phyloP scores from a whole-genome alignment of 2,888 invertebrate genomes.

The Thymelicus sylvestris region DNA sequence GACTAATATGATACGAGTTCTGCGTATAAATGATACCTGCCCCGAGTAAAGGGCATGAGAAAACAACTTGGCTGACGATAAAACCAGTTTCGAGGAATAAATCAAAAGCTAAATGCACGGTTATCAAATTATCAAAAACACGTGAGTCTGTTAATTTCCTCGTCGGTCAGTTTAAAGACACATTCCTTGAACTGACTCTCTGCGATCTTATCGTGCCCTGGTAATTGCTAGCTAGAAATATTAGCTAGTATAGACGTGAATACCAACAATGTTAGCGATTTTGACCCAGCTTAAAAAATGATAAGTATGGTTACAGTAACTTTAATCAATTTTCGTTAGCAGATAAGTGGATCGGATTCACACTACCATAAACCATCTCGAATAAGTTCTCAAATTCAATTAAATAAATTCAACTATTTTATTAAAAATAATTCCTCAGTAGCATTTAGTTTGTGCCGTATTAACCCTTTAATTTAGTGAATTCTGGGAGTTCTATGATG shows the following conservation, averaged over 20 bases:
- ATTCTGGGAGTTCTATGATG: no score
- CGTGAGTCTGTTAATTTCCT: slow-evolving; percentile 79
- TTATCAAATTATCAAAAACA: slow-evolving; percentile 84
- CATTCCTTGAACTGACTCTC: slow-evolving; percentile 73
- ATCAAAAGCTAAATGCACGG: slow-evolving; percentile 70
- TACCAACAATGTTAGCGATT: no score
- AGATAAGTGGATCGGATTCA: no score
- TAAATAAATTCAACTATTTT: no score
- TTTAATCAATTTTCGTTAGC: no score
- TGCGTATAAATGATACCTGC: slow-evolving; percentile 36
- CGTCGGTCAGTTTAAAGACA: slow-evolving; percentile 78
- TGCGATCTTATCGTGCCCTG: slow-evolving; percentile 66
- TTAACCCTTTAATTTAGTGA: no score
- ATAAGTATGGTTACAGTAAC: no score
- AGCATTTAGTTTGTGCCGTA: no score
- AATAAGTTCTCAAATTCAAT: no score
- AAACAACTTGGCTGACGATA: slow-evolving; percentile 60
- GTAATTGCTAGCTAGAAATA: slow-evolving; percentile 78
- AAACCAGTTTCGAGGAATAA: slow-evolving; percentile 72
- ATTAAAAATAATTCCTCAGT: no score
- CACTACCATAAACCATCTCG: no score
- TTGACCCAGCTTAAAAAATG: no score
- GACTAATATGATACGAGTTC: slow-evolving; percentile 26
- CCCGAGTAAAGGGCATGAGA: slow-evolving; percentile 67
- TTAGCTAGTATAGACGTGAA: slow-evolving; percentile 52